Percentiles rank a stretch among this genome's conserved stretches.
phyloP scores from a whole-genome alignment of 2,113 vertebrate species.

The Prunella fulvescens region DNA sequence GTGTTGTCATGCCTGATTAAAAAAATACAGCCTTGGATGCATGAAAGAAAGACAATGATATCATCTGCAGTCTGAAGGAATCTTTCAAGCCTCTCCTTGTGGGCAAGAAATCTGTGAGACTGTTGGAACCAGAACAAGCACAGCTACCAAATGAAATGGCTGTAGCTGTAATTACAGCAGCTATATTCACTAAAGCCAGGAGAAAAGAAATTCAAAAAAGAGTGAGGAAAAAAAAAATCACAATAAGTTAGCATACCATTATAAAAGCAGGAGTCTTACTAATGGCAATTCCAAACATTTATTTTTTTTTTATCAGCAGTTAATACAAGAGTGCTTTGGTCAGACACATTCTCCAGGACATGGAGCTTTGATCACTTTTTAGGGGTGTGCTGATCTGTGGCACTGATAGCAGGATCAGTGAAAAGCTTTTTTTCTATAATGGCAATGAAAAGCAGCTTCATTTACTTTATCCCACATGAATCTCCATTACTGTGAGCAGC shows the following conservation, averaged over 20 bases:
- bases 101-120: background rate
- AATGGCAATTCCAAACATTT: background rate
- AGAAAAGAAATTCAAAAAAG: background rate
- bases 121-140: background rate
- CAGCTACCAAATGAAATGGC: background rate
- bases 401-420: background rate
- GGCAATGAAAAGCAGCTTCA: background rate
- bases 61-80: background rate
- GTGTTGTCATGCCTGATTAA: background rate
- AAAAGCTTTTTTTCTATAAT: background rate
- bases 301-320: background rate
- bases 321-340: background rate
- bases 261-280: background rate
- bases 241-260: background rate
- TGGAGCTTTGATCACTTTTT: background rate
- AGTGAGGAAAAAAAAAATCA: fast-evolving
- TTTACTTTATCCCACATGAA: constrained; percentile 1
- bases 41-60: background rate
- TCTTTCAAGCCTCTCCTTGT: background rate
- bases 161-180: background rate
- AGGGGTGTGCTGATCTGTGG: background rate
- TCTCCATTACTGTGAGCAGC: constrained; percentile 20
- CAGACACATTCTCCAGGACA: background rate
- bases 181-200: background rate
- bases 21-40: background rate